A percentile compares a stretch with the other conserved stretches of the same genome.
phyloP scores from a whole-genome alignment of 2,113 vertebrate genomes.

The Polypterus bichir region DNA sequence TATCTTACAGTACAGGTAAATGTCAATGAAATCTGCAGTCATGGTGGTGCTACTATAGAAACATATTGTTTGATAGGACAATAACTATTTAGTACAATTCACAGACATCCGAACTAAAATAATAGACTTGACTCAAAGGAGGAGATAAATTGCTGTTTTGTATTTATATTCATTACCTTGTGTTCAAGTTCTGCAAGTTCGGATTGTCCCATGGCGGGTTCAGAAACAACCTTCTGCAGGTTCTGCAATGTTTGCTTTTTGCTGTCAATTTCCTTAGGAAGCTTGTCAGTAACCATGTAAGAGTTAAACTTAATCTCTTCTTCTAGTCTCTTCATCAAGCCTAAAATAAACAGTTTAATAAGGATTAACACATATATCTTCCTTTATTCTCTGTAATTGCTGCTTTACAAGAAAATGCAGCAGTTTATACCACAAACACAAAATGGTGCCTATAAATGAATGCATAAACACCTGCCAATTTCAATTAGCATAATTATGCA shows the following conservation, averaged over 20 bases:
- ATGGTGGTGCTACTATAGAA: no score
- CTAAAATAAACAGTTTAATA: conserved; percentile 44
- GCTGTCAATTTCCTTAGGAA: conserved; percentile 76
- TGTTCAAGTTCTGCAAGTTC: conserved; percentile 71
- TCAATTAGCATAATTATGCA: no score
- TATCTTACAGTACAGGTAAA: no score
- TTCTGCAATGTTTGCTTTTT: conserved; percentile 62
- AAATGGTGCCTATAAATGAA: no score
- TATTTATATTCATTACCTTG: conserved; percentile 49
- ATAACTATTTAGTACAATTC: no score
- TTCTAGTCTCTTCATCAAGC: conserved; percentile 84
- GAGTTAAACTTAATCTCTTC: conserved; percentile 90
- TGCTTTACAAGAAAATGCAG: conserved; percentile 21
- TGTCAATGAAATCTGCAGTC: no score
- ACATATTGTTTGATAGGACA: no score
- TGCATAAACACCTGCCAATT: no score
- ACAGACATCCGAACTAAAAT: neutral
- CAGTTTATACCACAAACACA: conserved; percentile 18
- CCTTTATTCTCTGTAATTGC: no score
- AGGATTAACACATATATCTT: conserved; percentile 1
- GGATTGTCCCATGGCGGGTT: conserved; percentile 78
- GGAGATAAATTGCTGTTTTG: neutral
- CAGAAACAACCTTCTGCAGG: conserved; percentile 74
- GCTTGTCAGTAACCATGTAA: conserved; percentile 82
- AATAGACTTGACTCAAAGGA: neutral